Evolutionary conservation across 2,888 invertebrate species (phyloP).

Genomic region (Argyresthia albistria): DNA sequence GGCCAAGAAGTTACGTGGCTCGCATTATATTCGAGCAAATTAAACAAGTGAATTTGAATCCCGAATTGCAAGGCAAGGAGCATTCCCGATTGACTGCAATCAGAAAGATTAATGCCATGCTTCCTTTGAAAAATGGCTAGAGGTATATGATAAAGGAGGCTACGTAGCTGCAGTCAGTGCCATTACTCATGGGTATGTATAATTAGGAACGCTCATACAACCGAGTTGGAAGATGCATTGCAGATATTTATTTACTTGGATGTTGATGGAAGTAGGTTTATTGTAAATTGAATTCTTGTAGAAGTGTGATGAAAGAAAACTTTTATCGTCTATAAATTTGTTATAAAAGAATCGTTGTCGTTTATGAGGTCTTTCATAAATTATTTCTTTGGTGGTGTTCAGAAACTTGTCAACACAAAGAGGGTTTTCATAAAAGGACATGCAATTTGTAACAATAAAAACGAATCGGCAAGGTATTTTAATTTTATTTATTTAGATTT

Average conservation of each 20-base stretch:
- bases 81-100: constrained; percentile 27
- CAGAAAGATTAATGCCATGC: constrained; percentile 30
- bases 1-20: too few relatives aligned
- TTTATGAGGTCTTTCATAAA: too few relatives aligned
- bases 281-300: background rate
- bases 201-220: constrained; percentile 16
- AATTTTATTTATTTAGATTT: constrained; percentile 69
- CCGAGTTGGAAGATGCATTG: constrained; percentile 4
- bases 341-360: background rate
- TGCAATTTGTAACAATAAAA: constrained; percentile 6
- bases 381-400: too few relatives aligned
- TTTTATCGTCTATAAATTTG: background rate
- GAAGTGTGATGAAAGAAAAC: background rate
- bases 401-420: too few relatives aligned
- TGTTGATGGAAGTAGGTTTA: too few relatives aligned
- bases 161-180: constrained; percentile 15
- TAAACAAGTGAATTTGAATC: too few relatives aligned
- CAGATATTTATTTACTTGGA: constrained; percentile 3
- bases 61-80: constrained; percentile 2
- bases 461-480: constrained; percentile 22
- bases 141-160: constrained; percentile 34
- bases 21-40: too few relatives aligned
- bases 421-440: too few relatives aligned
- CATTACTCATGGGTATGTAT: constrained; percentile 29
- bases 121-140: constrained; percentile 37